These are phyloP conservation scores for Eulemur rubriventer DNA, from an alignment of 2,797 vertebrate genomes.

Conservation along the genomic window DNA sequence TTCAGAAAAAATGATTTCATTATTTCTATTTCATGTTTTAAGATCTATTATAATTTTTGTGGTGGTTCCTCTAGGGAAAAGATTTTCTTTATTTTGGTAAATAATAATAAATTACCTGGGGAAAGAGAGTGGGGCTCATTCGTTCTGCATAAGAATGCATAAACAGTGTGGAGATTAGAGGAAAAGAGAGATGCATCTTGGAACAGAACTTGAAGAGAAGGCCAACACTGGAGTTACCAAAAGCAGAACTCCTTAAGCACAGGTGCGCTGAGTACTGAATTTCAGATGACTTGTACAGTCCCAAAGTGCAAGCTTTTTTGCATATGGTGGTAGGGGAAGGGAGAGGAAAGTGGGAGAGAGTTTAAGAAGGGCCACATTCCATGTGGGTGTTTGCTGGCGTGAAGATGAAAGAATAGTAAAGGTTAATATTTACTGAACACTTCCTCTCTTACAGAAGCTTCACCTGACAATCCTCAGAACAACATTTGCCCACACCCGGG, in stretches of 20 bases:
- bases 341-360: background rate
- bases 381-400: background rate
- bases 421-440: background rate
- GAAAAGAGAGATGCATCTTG: background rate
- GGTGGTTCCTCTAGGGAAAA: background rate
- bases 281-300: background rate
- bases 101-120: background rate
- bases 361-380: background rate
- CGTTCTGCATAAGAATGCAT: background rate
- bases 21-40: background rate
- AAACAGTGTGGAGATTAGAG: background rate
- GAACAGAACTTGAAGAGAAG: background rate
- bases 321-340: background rate
- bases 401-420: background rate
- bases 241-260: background rate
- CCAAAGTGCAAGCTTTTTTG: background rate
- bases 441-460: background rate
- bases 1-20: background rate
- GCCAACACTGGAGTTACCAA: background rate
- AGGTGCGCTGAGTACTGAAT: background rate
- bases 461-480: too few species aligned
- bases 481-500: too few species aligned
- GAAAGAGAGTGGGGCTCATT: background rate
- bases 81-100: background rate
- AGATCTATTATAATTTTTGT: background rate